Percentiles rank a stretch among this genome's conserved stretches.
phyloP scores from a whole-genome alignment of 2,797 vertebrate species.

The Adelosebastes latens region DNA sequence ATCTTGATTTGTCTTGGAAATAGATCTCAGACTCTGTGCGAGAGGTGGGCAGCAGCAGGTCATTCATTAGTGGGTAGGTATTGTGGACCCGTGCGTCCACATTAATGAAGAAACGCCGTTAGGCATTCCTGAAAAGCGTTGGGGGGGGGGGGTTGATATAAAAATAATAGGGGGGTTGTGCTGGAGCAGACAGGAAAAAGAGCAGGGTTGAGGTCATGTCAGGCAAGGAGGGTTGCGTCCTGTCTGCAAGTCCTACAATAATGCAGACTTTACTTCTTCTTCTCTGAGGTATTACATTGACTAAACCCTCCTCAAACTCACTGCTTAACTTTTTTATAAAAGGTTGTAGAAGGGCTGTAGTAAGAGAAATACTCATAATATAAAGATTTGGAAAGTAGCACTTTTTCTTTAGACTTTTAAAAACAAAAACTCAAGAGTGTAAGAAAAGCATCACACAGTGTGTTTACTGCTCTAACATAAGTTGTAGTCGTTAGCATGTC shows the following conservation, averaged over 20 bases:
- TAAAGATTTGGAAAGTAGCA: background rate
- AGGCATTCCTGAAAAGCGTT: constrained; percentile 1
- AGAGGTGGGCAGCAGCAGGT: constrained; percentile 36
- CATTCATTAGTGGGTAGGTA: constrained; percentile 41
- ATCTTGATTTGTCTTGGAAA: constrained; percentile 75
- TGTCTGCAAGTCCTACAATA: constrained; percentile 32
- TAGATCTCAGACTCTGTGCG: constrained; percentile 32
- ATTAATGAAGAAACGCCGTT: constrained; percentile 29
- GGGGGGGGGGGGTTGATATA: constrained; percentile 24
- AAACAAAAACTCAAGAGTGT: background rate
- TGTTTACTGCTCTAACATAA: background rate
- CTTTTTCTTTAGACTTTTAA: background rate
- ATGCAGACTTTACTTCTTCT: constrained; percentile 16
- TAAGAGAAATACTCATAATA: background rate
- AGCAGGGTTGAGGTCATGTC: constrained; percentile 33
- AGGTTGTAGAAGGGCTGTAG: background rate
- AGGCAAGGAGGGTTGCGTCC: constrained; percentile 31
- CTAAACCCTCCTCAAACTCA: background rate
- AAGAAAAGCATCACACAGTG: background rate
- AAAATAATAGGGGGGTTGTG: constrained; percentile 53
- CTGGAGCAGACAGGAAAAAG: constrained; percentile 40
- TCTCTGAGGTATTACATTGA: background rate
- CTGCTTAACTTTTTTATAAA: background rate
- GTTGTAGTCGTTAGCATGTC: background rate
- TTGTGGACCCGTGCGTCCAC: constrained; percentile 26